Evolutionary conservation across 30 jellyfish, hydroid and myxozoan species (phyloP).

Genomic region (Hydractinia symbiolongicarpus): DNA sequence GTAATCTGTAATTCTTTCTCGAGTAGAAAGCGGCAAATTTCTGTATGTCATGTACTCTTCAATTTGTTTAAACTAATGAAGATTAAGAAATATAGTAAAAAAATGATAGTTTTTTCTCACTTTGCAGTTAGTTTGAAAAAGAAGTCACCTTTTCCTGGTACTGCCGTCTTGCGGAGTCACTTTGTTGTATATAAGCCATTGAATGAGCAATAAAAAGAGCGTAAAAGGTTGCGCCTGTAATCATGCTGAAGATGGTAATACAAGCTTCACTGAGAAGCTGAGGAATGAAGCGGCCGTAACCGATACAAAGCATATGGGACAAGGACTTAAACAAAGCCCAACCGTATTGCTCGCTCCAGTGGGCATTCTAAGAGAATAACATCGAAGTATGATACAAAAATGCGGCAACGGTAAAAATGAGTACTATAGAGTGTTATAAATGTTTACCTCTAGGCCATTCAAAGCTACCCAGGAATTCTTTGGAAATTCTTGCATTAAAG

Average conservation of each 20-base stretch:
- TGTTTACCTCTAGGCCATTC: constrained; percentile 46
- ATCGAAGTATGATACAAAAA: neutral
- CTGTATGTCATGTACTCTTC: constrained; percentile 85
- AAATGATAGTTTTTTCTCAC: no score
- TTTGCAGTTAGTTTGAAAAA: neutral
- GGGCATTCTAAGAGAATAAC: constrained; percentile 31
- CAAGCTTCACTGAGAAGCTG: constrained; percentile 45
- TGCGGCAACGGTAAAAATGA: no score
- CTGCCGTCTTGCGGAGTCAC: constrained; percentile 67
- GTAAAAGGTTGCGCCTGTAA: constrained; percentile 82
- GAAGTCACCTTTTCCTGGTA: constrained; percentile 64
- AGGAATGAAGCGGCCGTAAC: constrained; percentile 89
- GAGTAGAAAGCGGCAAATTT: constrained; percentile 47
- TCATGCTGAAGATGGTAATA: constrained; percentile 63
- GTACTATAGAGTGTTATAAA: no score
- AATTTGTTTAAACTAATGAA: constrained; percentile 66
- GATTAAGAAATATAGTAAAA: neutral
- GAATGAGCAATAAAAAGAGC: constrained; percentile 88
- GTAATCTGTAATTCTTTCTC: constrained; percentile 77
- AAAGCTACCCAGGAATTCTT: constrained; percentile 57
- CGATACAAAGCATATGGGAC: constrained; percentile 90
- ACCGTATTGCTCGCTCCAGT: constrained; percentile 64
- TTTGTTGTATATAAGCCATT: constrained; percentile 43
- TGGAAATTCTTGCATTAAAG: constrained; percentile 83
- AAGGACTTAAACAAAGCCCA: constrained; percentile 83